These are phyloP conservation scores for Butastur rufipennis DNA, from an alignment of 2,113 vertebrate species.

Conservation along the genomic window DNA sequence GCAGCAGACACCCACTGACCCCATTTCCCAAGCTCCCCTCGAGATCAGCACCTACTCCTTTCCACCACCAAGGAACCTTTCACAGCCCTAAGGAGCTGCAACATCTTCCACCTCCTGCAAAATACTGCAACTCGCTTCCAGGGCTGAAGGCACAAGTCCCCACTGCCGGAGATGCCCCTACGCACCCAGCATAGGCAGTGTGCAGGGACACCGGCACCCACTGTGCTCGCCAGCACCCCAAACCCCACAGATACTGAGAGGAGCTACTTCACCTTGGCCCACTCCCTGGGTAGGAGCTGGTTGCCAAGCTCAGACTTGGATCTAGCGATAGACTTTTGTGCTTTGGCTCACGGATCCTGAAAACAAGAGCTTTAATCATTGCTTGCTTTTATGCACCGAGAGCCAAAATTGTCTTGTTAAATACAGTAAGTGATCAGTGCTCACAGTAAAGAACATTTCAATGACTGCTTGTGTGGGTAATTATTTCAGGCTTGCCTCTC, in stretches of 20 bases:
- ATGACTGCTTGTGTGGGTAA: constrained; percentile 40
- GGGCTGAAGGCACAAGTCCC: background rate
- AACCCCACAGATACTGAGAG: background rate
- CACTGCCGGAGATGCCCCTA: accelerated
- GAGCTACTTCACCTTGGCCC: constrained; percentile 8
- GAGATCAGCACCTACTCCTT: background rate
- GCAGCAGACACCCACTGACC: background rate
- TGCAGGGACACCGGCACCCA: accelerated
- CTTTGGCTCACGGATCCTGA: constrained; percentile 18
- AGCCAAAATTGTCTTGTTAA: constrained; percentile 47
- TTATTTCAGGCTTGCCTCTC: constrained; percentile 49
- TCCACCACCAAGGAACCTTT: background rate
- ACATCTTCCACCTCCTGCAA: background rate
- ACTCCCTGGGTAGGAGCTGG: background rate
- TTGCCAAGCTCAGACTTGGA: constrained; percentile 32
- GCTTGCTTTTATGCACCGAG: background rate
- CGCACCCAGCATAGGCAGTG: accelerated
- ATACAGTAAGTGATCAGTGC: constrained; percentile 45
- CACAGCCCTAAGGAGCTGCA: background rate
- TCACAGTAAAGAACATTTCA: background rate
- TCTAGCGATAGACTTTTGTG: background rate
- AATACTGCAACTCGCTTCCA: background rate
- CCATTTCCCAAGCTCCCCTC: background rate
- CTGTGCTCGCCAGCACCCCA: background rate
- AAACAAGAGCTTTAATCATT: constrained; percentile 59